Evolutionary conservation across 2,888 invertebrate genomes (phyloP).

Genomic region (Perdita meconis): DNA sequence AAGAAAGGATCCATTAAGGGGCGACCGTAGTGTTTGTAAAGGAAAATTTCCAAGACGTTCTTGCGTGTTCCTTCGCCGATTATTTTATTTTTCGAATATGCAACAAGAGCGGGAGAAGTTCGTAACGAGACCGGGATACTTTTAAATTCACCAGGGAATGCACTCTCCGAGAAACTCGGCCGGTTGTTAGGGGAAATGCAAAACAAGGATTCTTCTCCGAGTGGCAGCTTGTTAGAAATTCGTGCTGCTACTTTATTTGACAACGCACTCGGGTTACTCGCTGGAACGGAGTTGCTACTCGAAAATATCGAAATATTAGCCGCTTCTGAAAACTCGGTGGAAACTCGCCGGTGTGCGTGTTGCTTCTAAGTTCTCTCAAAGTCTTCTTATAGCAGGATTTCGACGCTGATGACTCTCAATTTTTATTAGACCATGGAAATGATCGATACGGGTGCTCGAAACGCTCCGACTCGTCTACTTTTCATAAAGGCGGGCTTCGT

Average conservation of each 20-base stretch:
- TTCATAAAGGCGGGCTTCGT: slow-evolving; percentile 4
- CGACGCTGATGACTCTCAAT: not conserved
- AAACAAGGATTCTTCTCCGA: slow-evolving; percentile 40
- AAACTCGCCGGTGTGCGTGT: no score
- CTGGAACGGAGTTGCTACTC: not conserved
- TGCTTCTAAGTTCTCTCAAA: not conserved
- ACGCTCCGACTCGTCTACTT: not conserved
- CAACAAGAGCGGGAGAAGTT: slow-evolving; percentile 8
- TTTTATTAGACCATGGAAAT: slow-evolving; percentile 14
- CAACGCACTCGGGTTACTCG: slow-evolving; percentile 9
- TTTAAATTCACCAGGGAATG: slow-evolving; percentile 51
- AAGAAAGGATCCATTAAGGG: slow-evolving; percentile 19
- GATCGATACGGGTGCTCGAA: slow-evolving; percentile 3
- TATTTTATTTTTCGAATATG: slow-evolving; percentile 36
- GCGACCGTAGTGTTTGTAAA: not conserved
- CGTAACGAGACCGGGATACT: slow-evolving; percentile 36
- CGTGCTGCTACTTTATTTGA: slow-evolving; percentile 7
- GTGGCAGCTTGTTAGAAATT: slow-evolving; percentile 36
- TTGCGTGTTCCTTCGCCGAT: slow-evolving; percentile 19
- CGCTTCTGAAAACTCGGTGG: no score
- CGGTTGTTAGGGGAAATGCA: slow-evolving; percentile 40
- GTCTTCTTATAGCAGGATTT: not conserved
- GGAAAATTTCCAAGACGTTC: slow-evolving; percentile 23
- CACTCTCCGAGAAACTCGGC: slow-evolving; percentile 27
- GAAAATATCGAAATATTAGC: no score